Evolutionary conservation across 2,113 vertebrate genomes (phyloP).

Genomic region (Psittacara wagleri): DNA sequence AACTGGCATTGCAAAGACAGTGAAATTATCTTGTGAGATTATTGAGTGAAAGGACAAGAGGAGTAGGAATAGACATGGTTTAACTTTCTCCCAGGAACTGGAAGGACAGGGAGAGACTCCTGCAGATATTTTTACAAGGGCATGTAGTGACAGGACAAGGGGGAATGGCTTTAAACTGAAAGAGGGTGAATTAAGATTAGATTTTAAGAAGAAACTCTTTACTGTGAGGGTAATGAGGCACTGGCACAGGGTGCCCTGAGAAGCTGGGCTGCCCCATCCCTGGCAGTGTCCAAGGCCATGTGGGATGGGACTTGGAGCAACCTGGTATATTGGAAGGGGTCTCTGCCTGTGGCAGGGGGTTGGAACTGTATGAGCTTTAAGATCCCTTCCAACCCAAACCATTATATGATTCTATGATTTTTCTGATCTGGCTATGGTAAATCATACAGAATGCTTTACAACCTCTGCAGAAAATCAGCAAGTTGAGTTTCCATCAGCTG

Average conservation of each 20-base stretch:
- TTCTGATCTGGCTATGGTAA: background rate
- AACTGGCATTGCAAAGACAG: background rate
- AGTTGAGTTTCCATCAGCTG: background rate
- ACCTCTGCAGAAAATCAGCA: background rate
- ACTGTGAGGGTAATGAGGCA: background rate
- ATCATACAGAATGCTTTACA: accelerated
- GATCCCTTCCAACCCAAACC: background rate
- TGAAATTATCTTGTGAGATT: accelerated
- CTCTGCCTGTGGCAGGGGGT: background rate
- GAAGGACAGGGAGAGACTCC: background rate
- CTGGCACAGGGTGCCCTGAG: background rate
- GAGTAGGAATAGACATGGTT: accelerated
- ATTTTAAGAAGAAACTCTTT: background rate
- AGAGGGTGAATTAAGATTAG: background rate
- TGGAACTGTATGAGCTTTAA: background rate
- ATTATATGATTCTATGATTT: background rate
- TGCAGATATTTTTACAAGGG: background rate
- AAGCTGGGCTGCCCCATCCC: background rate
- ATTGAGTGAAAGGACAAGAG: background rate
- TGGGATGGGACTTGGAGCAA: background rate
- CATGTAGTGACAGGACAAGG: background rate
- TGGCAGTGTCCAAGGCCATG: background rate
- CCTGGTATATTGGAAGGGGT: background rate
- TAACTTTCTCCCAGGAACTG: accelerated
- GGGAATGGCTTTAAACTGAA: background rate